These are phyloP conservation scores for Ahaetulla prasina DNA, from an alignment of 2,113 vertebrate genomes.

Conservation along the genomic window DNA sequence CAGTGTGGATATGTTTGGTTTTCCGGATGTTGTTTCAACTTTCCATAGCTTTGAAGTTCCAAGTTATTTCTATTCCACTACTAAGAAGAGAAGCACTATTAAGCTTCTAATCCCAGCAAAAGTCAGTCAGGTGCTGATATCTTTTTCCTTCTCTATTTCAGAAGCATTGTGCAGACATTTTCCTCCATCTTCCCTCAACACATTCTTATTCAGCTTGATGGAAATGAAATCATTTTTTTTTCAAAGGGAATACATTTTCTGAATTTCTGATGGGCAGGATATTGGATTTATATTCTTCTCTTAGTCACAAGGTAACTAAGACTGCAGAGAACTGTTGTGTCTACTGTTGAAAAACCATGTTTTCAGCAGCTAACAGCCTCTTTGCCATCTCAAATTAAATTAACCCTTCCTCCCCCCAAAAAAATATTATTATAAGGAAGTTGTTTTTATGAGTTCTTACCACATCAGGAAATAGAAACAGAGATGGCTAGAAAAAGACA, in stretches of 20 bases:
- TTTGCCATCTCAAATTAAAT: background rate
- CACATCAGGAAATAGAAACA: background rate
- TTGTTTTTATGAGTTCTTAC: background rate
- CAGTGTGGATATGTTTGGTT: background rate
- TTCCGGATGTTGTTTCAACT: background rate
- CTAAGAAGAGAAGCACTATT: background rate
- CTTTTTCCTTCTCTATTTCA: background rate
- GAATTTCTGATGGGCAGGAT: background rate
- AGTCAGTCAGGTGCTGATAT: background rate
- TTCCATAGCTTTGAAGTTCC: background rate
- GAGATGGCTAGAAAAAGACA: background rate
- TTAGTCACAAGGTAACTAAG: background rate
- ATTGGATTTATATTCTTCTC: background rate
- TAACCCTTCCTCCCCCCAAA: fast-evolving
- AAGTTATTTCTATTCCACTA: background rate
- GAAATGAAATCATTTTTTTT: background rate
- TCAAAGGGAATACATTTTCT: background rate
- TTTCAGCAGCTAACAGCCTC: background rate
- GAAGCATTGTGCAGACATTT: background rate
- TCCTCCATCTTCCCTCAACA: background rate
- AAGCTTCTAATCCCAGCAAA: background rate
- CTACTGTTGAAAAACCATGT: background rate
- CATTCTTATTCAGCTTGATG: background rate
- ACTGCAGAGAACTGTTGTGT: background rate
- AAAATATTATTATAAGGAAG: background rate